These are phyloP conservation scores for Hozukius guyotensis DNA, from an alignment of 2,797 vertebrate genomes.

Conservation along the genomic window DNA sequence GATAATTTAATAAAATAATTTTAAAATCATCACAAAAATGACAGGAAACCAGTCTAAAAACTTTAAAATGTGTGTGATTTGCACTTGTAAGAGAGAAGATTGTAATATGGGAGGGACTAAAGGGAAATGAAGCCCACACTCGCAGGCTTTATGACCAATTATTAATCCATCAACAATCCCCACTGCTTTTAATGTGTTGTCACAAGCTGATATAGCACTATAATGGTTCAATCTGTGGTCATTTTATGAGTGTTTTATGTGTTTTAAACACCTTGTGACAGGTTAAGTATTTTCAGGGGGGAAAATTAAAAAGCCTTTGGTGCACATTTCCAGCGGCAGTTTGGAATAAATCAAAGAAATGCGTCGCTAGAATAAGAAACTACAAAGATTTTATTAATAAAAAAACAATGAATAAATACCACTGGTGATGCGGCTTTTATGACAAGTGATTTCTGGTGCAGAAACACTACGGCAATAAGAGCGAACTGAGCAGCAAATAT, in stretches of 20 bases:
- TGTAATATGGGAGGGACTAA: background rate
- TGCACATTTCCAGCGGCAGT: background rate
- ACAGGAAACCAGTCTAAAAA: background rate
- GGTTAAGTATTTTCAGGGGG: background rate
- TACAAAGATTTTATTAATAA: background rate
- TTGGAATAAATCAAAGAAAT: slow-evolving; percentile 10
- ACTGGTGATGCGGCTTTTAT: background rate
- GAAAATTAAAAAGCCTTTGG: background rate
- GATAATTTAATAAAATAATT: background rate
- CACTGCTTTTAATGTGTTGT: background rate
- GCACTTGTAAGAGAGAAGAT: background rate
- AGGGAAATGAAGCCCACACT: background rate
- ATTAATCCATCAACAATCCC: slow-evolving; percentile 2
- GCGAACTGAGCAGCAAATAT: background rate
- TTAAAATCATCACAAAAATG: background rate
- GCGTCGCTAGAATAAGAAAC: background rate
- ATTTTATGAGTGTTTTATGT: background rate
- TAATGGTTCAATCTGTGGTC: background rate
- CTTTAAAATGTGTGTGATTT: background rate
- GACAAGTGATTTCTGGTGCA: slow-evolving; percentile 14
- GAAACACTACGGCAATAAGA: background rate
- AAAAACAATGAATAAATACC: background rate
- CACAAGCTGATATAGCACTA: background rate
- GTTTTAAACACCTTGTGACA: background rate
- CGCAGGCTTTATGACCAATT: background rate